Evolutionary conservation across 2,888 invertebrate genomes (phyloP), one percentile per base, ranked within the genome.

Genomic region (Chalcis sispes): DNA sequence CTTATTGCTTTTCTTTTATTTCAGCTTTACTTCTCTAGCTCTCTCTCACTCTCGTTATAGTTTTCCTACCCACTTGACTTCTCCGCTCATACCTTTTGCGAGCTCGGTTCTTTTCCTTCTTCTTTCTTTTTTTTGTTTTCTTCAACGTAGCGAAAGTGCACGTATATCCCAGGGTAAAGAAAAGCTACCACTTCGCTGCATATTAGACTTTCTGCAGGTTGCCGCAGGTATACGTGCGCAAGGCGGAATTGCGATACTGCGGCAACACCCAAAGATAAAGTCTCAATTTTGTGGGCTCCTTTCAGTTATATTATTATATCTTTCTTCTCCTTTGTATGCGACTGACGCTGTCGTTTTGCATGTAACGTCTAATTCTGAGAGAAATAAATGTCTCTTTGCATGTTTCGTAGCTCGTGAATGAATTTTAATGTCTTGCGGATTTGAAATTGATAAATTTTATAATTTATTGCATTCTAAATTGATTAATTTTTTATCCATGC

Each of bases 401-500:
- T 36, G 10, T 36, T 36, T 10, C 18, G 2, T 18, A 18, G 18
- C 8, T 58, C 36, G 36, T 58, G 36, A 32, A 58, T 58, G 58
- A 58, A 58, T 58, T 58, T 32, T 58, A 58, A 58, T 36, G 58
- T 15, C n/a, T n/a, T n/a, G n/a, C n/a, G n/a, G n/a, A n/a, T n/a
- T n/a, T n/a, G n/a, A n/a, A n/a, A n/a, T n/a, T n/a, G n/a, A n/a
- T n/a, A n/a, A n/a, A n/a, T n/a, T n/a, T n/a, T n/a, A n/a, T n/a
- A n/a, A n/a, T n/a, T n/a, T n/a, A n/a, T n/a, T n/a, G n/a, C n/a
- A n/a, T n/a, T n/a, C n/a, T n/a, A n/a, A n/a, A n/a, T n/a, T n/a
- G n/a, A n/a, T n/a, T n/a, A n/a, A n/a, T n/a, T n/a, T n/a, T n/a
- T n/a, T n/a, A n/a, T n/a, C n/a, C n/a, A n/a, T n/a, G n/a, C n/a